Evolutionary conservation across 2,113 vertebrate genomes (phyloP), one percentile per base, ranked within the genome.

Genomic region (Anguilla rostrata): DNA sequence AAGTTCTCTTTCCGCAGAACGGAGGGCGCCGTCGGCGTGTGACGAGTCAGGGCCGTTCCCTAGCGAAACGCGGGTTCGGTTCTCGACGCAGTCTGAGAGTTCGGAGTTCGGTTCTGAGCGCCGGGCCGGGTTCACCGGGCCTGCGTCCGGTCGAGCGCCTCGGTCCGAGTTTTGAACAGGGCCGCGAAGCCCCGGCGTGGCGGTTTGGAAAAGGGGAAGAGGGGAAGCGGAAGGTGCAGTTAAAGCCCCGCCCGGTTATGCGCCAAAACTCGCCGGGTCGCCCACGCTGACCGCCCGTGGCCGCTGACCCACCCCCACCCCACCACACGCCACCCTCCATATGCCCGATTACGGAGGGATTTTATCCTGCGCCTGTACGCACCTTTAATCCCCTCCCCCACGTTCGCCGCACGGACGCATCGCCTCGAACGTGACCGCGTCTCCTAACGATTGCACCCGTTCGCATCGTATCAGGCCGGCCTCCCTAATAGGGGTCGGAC

Each of bases 291-390:
- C 43, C 43, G 3, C 2, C 43, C 8, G 5, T 46, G 5, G 5
- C 8, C 5, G 0, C 5, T 2, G 43, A 1, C 43, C 43, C 4
- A 46, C 43, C 43, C 1, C 43, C 43, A 46, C 34, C 34, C 34
- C 34, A 34, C 34, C 43, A 5, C 3, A 46, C 43, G 1, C 43
- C 43, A 26, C 29, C 85, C 41, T 15, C 39, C 39, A 43, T 46
- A 39, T 12, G 81, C 22, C 85, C 57, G 78, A 82, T 82, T 81
- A 63, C 81, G 66, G 57, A 66, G 41, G 79, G 79, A 46, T 86
- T 34, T 86, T 66, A n/a, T 49, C 78, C 56, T 46, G 79, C 66
- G 57, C 43, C 53, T 46, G 39, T 49, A 49, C 43, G 39, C 39
- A 85, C 46, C 84, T 81, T 57, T 86, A 81, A 86, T 66, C 57